phyloP scores from a whole-genome alignment of 2,888 invertebrate genomes.

The Spisula solida region DNA sequence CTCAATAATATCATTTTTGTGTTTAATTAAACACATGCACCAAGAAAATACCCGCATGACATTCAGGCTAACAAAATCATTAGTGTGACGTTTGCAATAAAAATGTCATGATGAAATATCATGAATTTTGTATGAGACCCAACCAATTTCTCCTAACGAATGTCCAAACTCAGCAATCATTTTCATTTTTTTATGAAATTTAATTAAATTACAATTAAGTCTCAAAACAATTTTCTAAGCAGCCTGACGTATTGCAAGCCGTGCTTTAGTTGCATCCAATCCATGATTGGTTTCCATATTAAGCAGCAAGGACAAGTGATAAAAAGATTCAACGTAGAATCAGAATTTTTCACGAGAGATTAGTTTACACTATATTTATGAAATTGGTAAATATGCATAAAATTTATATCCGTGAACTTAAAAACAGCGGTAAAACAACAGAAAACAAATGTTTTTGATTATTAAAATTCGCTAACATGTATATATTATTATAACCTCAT shows the following conservation, averaged over 20 bases:
- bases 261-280: background rate
- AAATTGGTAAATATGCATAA: too few relatives aligned
- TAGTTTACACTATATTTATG: too few relatives aligned
- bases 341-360: too few relatives aligned
- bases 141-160: background rate
- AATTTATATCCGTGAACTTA: too few relatives aligned
- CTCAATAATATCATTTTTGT: too few relatives aligned
- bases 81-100: background rate
- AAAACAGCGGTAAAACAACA: too few relatives aligned
- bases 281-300: background rate
- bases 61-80: background rate
- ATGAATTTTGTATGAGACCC: constrained; percentile 10
- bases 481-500: too few relatives aligned
- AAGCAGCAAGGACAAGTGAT: background rate
- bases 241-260: background rate
- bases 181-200: background rate
- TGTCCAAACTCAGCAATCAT: background rate
- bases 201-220: background rate
- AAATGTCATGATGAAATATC: background rate
- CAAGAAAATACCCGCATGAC: background rate
- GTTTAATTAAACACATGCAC: too few relatives aligned
- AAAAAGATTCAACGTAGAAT: too few relatives aligned
- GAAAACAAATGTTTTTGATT: too few relatives aligned
- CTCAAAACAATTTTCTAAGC: background rate
- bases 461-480: too few relatives aligned